These are phyloP conservation scores for Aethes cnicana DNA, from an alignment of 2,888 invertebrate genomes.

Conservation along the genomic window DNA sequence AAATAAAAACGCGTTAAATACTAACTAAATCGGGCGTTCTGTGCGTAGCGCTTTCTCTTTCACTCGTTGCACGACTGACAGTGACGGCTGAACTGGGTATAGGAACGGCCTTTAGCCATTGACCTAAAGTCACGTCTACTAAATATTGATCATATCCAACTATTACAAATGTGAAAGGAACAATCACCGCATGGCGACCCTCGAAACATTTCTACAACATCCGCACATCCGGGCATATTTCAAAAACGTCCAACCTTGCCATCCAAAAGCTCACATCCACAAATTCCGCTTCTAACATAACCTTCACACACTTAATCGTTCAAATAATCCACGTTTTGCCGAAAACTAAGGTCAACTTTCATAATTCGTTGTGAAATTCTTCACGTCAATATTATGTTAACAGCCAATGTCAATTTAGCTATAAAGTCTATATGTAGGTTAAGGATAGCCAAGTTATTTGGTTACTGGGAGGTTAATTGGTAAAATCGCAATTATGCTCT, in stretches of 20 bases:
- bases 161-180: too few species aligned
- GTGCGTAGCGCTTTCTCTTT: too few species aligned
- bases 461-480: slow-evolving; percentile 3
- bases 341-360: slow-evolving; percentile 46
- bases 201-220: background rate
- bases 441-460: slow-evolving; percentile 37
- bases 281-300: slow-evolving; percentile 4
- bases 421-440: slow-evolving; percentile 42
- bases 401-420: slow-evolving; percentile 43
- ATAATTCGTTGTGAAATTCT: slow-evolving; percentile 49
- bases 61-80: too few species aligned
- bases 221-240: slow-evolving; percentile 6
- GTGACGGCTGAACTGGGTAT: too few species aligned
- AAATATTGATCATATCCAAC: too few species aligned
- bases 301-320: slow-evolving; percentile 17
- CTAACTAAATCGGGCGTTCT: too few species aligned
- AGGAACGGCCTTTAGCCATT: too few species aligned
- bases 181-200: too few species aligned
- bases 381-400: slow-evolving; percentile 44
- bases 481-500: background rate
- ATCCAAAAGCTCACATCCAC: background rate
- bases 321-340: slow-evolving; percentile 30
- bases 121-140: too few species aligned
- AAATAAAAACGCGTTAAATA: too few species aligned
- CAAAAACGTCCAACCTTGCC: slow-evolving; percentile 1